Evolutionary conservation across 2,888 invertebrate genomes (phyloP), one percentile per base, ranked within the genome.

Genomic region (Drosophila borealis): DNA sequence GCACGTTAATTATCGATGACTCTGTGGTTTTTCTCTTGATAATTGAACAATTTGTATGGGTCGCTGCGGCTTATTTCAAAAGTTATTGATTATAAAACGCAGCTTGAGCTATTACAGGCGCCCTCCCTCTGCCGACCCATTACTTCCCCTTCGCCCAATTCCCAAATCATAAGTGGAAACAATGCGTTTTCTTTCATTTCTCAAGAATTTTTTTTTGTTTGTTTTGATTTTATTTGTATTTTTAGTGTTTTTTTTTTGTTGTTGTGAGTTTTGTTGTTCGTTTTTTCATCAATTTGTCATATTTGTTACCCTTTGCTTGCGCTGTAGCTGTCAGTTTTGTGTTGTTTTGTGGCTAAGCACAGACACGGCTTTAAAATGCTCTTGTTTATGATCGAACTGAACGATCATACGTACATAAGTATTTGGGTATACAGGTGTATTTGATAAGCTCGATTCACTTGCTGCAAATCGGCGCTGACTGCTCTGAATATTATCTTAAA

Each of bases 371-470:
- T 82, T 78, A 80, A 81, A 81, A 78, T 76, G 74, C 82, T 72
- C 62, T 85, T 62, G 53, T 21, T 57, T 63, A 66, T 60, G 80
- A 81, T 67, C 78, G 55, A 45, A 63, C 45, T 50, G 57, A 45
- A 60, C 34, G 76, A 76, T 76, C 74, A 62, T 48, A 75, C 54
- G 53, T 70, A 70, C 53, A 33, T 62, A 57, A 62, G 61, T 74
- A 51, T 67, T 46, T 60, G 66, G 67, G 56, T 79, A 62, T 73
- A 77, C 53, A 54, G 63, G 39, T 60, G 44, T 59, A 36, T 45
- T 73, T 63, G 66, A 59, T 86, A 86, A 81, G 87, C 86, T 86
- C 87, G 83, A 81, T 81, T 81, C 68, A 78, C 86, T 80, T 86
- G 70, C 86, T 86, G 81, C 74, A 81, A 81, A 81, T 81, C 81